phyloP scores from a whole-genome alignment of 2,797 vertebrate species.

The Chromis chromis region DNA sequence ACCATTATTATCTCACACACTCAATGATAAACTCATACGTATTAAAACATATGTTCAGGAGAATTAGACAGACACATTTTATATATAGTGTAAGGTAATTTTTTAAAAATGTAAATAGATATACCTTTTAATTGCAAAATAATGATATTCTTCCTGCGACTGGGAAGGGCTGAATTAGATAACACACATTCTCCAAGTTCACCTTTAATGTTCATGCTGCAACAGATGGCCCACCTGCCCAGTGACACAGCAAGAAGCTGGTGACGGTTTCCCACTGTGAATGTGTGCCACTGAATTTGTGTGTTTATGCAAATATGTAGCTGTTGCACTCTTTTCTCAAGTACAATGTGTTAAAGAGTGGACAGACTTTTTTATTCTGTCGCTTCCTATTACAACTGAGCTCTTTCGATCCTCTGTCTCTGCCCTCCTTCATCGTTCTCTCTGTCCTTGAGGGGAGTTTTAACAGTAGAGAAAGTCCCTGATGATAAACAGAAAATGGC shows the following conservation, averaged over 20 bases:
- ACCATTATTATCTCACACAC: slow-evolving; percentile 34
- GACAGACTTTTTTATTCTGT: not conserved
- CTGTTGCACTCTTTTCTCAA: slow-evolving; percentile 30
- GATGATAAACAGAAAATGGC: slow-evolving; percentile 37
- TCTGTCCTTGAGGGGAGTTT: slow-evolving; percentile 51
- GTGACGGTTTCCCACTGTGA: slow-evolving; percentile 47
- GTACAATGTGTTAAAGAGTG: slow-evolving; percentile 4
- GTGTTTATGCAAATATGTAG: slow-evolving; percentile 34
- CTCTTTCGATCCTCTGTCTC: slow-evolving; percentile 1
- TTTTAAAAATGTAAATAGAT: not conserved
- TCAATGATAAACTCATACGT: slow-evolving; percentile 24
- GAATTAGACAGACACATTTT: too few relatives aligned
- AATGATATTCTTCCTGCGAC: not conserved
- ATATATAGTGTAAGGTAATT: not conserved
- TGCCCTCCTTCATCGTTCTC: not conserved
- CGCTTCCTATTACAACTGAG: not conserved
- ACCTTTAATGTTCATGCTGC: slow-evolving; percentile 50
- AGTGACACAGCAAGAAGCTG: slow-evolving; percentile 25
- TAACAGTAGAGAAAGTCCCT: slow-evolving; percentile 25
- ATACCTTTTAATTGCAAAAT: not conserved
- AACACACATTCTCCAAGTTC: slow-evolving; percentile 40
- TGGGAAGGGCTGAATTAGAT: not conserved
- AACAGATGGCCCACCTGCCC: slow-evolving; percentile 59
- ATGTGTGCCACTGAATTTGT: slow-evolving; percentile 20
- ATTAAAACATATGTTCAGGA: not conserved